Conservation (phyloP, 2,888 invertebrate genomes). For the Tanypteryx hageni region DNA sequence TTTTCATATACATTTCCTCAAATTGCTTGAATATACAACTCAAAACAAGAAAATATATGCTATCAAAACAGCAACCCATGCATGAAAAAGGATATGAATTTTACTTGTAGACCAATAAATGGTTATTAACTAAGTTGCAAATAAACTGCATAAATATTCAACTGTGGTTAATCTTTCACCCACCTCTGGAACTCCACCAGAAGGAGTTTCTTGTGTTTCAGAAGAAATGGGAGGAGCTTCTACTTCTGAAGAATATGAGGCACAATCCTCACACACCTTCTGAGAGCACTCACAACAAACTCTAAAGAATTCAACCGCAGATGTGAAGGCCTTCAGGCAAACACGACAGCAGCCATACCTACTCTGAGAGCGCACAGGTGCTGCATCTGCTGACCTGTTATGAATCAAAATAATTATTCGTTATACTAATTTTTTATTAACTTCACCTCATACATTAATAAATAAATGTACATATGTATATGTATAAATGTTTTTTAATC, state of each 20-base stretch:
- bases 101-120: too few species aligned
- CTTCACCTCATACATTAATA: too few species aligned
- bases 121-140: too few species aligned
- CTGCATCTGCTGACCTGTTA: constrained; percentile 2
- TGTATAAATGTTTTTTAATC: too few species aligned
- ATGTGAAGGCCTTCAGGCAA: constrained; percentile 92
- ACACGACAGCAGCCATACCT: constrained; percentile 79
- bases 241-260: constrained; percentile 91
- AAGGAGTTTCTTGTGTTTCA: constrained; percentile 66
- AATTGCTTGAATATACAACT: too few species aligned
- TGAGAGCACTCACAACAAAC: constrained; percentile 94
- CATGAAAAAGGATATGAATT: too few species aligned
- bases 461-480: too few species aligned
- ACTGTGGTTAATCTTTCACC: background rate
- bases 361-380: background rate
- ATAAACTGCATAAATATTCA: too few species aligned
- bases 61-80: too few species aligned
- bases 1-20: too few species aligned
- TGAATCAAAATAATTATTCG: background rate
- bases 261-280: constrained; percentile 94
- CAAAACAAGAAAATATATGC: too few species aligned
- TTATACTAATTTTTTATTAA: too few species aligned
- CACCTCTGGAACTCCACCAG: constrained; percentile 47
- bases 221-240: constrained; percentile 89
- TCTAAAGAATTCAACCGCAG: constrained; percentile 88